Evolutionary conservation across 2,888 invertebrate species (phyloP).

Genomic region (Drosophila paramelanica): DNA sequence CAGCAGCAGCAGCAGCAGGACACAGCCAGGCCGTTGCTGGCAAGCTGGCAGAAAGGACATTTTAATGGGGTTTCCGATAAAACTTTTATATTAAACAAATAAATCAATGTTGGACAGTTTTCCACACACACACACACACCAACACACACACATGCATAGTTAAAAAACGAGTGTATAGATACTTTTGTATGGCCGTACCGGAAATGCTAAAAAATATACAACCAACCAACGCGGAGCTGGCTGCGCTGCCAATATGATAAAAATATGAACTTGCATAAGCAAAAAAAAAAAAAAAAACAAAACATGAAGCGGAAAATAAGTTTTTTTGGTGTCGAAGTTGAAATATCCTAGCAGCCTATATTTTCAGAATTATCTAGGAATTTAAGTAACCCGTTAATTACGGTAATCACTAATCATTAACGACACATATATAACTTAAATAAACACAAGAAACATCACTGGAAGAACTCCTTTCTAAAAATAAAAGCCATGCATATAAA

Average conservation of each 20-base stretch:
- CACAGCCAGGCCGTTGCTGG: conserved; percentile 49
- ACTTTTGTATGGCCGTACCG: conserved; percentile 71
- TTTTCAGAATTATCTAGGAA: no score
- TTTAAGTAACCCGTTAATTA: no score
- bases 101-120: conserved; percentile 82
- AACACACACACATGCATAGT: conserved; percentile 54
- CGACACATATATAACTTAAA: neutral
- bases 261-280: conserved; percentile 77
- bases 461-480: neutral
- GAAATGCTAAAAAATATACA: conserved; percentile 79
- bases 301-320: conserved; percentile 1
- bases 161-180: conserved; percentile 72
- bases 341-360: conserved; percentile 31
- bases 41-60: conserved; percentile 81
- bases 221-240: conserved; percentile 54
- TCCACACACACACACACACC: conserved; percentile 63
- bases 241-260: conserved; percentile 79
- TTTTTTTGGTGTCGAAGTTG: neutral
- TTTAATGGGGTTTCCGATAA: conserved; percentile 83
- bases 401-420: neutral
- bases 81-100: conserved; percentile 82
- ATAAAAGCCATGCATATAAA: neutral
- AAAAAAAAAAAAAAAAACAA: conserved; percentile 34
- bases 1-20: conserved; percentile 44
- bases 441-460: neutral